Evolutionary conservation across 2,113 vertebrate genomes (phyloP).

Genomic region (Microtus oregoni): DNA sequence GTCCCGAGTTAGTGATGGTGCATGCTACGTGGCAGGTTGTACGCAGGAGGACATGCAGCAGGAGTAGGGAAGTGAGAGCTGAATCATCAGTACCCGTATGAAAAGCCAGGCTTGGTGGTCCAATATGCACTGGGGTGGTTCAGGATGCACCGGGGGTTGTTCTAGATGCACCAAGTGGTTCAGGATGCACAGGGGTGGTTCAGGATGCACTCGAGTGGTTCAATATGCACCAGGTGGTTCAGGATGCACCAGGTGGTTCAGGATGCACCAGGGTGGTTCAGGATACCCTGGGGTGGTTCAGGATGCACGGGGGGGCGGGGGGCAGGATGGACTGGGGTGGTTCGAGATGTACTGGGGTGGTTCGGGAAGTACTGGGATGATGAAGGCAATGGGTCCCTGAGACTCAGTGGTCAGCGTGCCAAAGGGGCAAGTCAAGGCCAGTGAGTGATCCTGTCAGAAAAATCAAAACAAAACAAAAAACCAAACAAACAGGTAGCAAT

Average conservation of each 20-base stretch:
- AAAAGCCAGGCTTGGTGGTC: not conserved
- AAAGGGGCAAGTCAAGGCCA: not conserved
- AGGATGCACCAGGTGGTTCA: not conserved
- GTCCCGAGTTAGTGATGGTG: not conserved
- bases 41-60: not conserved
- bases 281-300: no score
- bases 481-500: not conserved
- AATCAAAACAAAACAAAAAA: not conserved
- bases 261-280: no score
- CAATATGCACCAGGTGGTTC: no score
- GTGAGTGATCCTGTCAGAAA: not conserved
- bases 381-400: not conserved
- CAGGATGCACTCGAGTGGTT: not conserved
- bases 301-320: no score
- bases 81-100: not conserved
- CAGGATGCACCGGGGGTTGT: not conserved
- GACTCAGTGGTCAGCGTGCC: not conserved
- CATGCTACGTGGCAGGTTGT: rapidly evolving
- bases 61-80: not conserved
- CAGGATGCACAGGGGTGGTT: not conserved
- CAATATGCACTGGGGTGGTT: not conserved
- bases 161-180: not conserved
- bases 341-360: no score
- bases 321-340: no score
- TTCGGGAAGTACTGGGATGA: no score